Base-by-base conservation (phyloP, 2,888 invertebrate species). In the Ommatoiulus sabulosus region DNA sequence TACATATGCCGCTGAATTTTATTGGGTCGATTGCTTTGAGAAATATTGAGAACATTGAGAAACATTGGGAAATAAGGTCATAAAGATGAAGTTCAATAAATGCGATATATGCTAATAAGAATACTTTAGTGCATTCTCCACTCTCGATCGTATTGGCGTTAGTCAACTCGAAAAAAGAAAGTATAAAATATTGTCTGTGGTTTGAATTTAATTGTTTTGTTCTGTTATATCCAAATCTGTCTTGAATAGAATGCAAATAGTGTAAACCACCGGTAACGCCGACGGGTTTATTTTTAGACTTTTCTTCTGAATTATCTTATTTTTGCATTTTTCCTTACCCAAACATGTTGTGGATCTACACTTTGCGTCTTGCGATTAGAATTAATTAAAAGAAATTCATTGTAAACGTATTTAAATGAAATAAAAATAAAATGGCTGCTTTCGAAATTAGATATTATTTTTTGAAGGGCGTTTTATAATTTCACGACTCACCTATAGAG, bases 391-490 rank as follows among this genome's bases (percentile, higher is more conserved):
- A 57, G 46, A 15, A 12, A 10, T 57, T 4, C 52, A 15, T 63
- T 63, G 4, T 20, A 15, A 2, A 63, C 63, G 20, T 20, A 63
- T 63, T 63, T 63, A 63, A 63, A 20, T 63, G 63, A 63, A 20
- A 20, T 63, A 20, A 63, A 20, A 63, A 4, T 63, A 5, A 63
- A 63, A 57, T 57, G 15, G 12, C 15, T 12, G 17, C 17, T 12
- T 17, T 17, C 4, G 12, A 57, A 17, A 57, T 15, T 4, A 57
- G 17, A 57, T 15, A 20, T n/a, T 63, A 4, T 63, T 10, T 12
- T 85, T 85, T 7, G 20, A 85, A 85, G 10, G 15, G 44, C 20
- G 84, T 84, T 52, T 52, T 52, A 52, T 52, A 63, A 63, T 63
- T 63, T 63, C 2, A 20, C 20, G 7, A 6, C 5, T 48, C 8